Conservation (phyloP, 1,140 invertebrate species). For the Eriocheir sinensis region DNA sequence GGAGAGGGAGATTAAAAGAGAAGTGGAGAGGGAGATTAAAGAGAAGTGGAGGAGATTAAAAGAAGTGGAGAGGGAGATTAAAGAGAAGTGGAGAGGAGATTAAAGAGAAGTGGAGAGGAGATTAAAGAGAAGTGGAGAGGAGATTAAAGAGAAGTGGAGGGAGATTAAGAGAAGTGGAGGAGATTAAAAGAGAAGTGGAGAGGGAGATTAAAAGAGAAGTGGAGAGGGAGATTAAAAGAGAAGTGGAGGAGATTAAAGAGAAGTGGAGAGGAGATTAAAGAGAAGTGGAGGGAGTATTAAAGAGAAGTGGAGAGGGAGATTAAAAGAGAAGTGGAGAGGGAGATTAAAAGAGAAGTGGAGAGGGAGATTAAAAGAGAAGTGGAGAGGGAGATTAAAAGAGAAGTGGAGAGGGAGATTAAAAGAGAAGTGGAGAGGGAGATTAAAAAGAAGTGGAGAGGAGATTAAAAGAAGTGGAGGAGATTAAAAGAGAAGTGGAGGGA, state of each 20-base stretch:
- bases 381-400: not conserved
- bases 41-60: no score
- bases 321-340: not conserved
- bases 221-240: not conserved
- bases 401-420: no score
- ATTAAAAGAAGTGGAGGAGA: not conserved
- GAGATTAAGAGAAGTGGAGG: not conserved
- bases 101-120: no score
- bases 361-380: not conserved
- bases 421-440: no score
- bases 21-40: conserved; percentile 66
- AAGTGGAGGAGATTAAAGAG: not conserved
- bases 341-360: not conserved
- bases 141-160: not conserved
- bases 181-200: not conserved
- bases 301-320: not conserved
- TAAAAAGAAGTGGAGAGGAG: not conserved
- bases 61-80: no score
- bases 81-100: no score
- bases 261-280: not conserved
- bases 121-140: no score
- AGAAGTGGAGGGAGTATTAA: not conserved
- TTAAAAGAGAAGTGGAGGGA: not conserved
- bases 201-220: not conserved
- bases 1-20: no score